Evolutionary conservation across 2,888 invertebrate genomes (phyloP), one percentile per base, ranked within the genome.

Genomic region (Spialia ferax): DNA sequence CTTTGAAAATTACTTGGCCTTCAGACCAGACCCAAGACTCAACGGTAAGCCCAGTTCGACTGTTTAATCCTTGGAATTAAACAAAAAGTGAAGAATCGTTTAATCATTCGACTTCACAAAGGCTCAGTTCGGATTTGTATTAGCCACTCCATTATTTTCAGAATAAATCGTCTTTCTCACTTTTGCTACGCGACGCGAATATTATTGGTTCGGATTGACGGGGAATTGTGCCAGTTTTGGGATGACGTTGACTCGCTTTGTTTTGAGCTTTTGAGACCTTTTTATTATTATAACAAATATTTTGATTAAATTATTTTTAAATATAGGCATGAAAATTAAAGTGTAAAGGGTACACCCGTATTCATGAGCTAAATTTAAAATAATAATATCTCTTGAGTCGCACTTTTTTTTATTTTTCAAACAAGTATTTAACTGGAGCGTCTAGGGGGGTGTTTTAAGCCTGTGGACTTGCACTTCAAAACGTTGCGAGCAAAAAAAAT

Each of bases 21-120:
- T 42, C 56, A 48, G 45, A 45, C 66, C 66, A 66, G 42, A 60
- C 45, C 38, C 50, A 59, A 65, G 59, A 52, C 59, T 65, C 20
- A 60, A 66, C 66, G 54, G 38, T 66, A 66, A 66, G 66, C 66
- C 35, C 54, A 60, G 54, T 66, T 66, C 66, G 60, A 66, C 54
- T 66, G 54, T 61, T 66, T 61, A 67, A 67, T 67, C 61, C 61
- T 35, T 32, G 32, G 61, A 55, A 55, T 67, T 48, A 67, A 67
- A 67, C 67, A 61, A 67, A 48, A 67, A 61, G 67, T 67, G 67
- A 67, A 56, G 67, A 67, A 67, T 67, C 67, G 67, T 48, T 67
- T 67, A 67, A 67, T 67, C 67, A 61, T 61, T 61, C 67, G 15
- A 48, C 55, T 56, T 61, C 61, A 66, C 59, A 65, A 65, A 60